A percentile compares a stretch with the other conserved stretches of the same genome.
Conservation (phyloP, 2,797 vertebrate species). For the Sus cebifrons region DNA sequence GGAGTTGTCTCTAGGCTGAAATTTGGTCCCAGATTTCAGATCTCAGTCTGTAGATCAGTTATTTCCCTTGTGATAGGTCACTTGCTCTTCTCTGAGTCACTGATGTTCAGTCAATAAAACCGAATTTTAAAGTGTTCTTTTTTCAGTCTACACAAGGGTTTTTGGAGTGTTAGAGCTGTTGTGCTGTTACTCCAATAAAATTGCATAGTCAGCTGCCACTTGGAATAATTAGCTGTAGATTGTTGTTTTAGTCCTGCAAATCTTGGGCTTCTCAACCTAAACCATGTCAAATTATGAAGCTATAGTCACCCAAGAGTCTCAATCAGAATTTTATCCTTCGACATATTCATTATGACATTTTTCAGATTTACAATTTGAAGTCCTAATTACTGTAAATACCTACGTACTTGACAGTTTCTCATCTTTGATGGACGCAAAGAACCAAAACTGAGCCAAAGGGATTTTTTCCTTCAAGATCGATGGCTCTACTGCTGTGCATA, state of each 20-base stretch:
- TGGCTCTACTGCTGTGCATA: neutral
- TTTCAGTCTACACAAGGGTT: neutral
- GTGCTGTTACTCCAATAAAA: neutral
- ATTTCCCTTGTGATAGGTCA: neutral
- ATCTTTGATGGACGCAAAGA: neutral
- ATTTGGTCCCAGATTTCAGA: neutral
- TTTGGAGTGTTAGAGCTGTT: neutral
- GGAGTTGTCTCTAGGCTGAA: neutral
- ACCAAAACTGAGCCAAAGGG: neutral
- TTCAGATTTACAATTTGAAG: conserved; percentile 22
- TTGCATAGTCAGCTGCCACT: neutral
- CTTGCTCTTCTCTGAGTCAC: neutral
- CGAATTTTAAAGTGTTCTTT: neutral
- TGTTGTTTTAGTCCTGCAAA: neutral
- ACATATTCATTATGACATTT: neutral
- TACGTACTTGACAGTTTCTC: neutral
- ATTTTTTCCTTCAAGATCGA: neutral
- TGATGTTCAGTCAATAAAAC: neutral
- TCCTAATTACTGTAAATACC: conserved; percentile 20
- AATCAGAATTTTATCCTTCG: neutral
- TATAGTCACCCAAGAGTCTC: neutral
- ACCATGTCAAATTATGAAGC: conserved; percentile 43
- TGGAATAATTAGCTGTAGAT: conserved; percentile 23
- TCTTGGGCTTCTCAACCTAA: neutral
- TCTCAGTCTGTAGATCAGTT: neutral